These are phyloP conservation scores for Globia sparganii DNA, from an alignment of 2,888 invertebrate genomes.

Conservation along the genomic window DNA sequence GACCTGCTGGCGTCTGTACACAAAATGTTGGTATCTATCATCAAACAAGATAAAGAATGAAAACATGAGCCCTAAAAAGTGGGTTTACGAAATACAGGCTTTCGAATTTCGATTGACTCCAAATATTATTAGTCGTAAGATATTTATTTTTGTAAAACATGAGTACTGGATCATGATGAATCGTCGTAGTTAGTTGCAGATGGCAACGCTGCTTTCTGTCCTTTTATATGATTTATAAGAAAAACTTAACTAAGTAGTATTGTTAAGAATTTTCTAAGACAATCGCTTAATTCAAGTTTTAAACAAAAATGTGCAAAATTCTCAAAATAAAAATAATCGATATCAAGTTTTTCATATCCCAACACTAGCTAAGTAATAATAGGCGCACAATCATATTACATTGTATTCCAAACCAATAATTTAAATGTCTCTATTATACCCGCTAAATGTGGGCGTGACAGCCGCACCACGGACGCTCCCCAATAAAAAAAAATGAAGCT, in stretches of 20 bases:
- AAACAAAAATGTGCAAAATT: neutral
- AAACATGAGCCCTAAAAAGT: neutral
- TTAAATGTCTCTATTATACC: conserved; percentile 83
- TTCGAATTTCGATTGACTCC: neutral
- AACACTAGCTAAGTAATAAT: conserved; percentile 65
- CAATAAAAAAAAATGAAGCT: conserved; percentile 80
- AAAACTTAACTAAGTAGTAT: neutral
- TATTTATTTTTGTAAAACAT: too few relatives aligned
- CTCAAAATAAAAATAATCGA: conserved; percentile 47
- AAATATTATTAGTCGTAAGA: neutral
- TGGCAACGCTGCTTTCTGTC: neutral
- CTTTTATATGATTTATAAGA: neutral
- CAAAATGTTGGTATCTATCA: neutral
- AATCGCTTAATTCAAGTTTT: neutral
- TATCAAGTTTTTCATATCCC: conserved; percentile 42
- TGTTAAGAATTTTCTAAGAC: neutral
- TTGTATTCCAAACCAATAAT: conserved; percentile 76
- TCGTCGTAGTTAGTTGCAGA: neutral
- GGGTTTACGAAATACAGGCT: neutral
- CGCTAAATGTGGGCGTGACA: conserved; percentile 80
- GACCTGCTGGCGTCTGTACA: too few relatives aligned
- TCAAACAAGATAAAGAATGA: neutral
- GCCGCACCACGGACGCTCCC: conserved; percentile 68
- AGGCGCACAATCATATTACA: conserved; percentile 66
- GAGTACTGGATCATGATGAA: too few relatives aligned